Evolutionary conservation across 2,888 invertebrate species (phyloP).

Genomic region (Agrotis clavis): DNA sequence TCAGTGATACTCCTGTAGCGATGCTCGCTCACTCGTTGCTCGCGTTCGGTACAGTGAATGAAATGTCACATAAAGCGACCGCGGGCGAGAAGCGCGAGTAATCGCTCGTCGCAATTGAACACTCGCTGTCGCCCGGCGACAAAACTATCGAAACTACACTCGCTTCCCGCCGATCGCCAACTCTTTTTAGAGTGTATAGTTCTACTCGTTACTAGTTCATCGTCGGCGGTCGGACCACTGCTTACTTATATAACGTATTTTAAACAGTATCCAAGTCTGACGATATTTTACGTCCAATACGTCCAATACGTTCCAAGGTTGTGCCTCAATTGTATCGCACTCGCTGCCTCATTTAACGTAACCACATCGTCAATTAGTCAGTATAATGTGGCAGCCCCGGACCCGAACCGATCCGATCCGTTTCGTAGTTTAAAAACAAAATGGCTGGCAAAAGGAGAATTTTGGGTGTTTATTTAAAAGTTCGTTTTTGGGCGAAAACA

Average conservation of each 20-base stretch:
- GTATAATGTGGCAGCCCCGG: constrained; percentile 46
- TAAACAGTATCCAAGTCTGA: not conserved
- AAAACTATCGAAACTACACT: no score
- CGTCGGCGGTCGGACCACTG: no score
- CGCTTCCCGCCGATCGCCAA: no score
- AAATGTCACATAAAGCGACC: no score
- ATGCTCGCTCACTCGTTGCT: no score
- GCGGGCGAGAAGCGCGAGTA: no score
- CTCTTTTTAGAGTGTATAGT: no score
- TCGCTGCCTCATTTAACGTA: constrained; percentile 49
- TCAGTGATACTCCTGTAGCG: no score
- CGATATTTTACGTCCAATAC: not conserved
- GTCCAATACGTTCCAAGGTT: constrained; percentile 34
- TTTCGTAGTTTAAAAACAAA: constrained; percentile 34
- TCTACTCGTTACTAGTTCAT: no score
- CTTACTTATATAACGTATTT: not conserved
- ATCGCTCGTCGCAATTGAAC: no score
- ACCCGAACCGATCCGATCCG: constrained; percentile 6
- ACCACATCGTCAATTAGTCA: constrained; percentile 56
- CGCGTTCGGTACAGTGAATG: no score
- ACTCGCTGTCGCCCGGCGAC: no score
- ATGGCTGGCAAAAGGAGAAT: constrained; percentile 6
- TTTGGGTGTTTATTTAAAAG: not conserved
- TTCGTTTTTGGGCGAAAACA: not conserved
- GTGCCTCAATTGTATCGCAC: constrained; percentile 40